Evolutionary conservation across 2,113 vertebrate genomes (phyloP).

Genomic region (Mellivora capensis): DNA sequence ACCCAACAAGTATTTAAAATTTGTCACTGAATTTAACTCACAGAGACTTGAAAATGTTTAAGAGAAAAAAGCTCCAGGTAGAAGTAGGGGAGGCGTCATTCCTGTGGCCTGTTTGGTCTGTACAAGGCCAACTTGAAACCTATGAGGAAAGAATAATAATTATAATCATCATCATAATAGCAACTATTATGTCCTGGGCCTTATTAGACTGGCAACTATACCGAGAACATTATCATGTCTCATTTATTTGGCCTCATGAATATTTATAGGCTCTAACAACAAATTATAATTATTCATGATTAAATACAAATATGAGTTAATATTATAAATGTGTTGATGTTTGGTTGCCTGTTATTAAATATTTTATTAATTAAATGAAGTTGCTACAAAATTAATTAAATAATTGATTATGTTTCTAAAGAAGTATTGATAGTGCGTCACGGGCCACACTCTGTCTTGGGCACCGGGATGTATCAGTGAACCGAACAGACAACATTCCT

Average conservation of each 20-base stretch:
- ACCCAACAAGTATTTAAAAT: conserved; percentile 40
- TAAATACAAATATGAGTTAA: not conserved
- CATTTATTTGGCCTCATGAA: not conserved
- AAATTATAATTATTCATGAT: not conserved
- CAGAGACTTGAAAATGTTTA: conserved; percentile 40
- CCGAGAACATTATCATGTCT: not conserved
- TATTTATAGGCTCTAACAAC: not conserved
- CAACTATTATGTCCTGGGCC: not conserved
- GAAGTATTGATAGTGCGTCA: not conserved
- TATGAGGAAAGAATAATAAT: not conserved
- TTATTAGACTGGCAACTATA: not conserved
- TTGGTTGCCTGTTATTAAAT: not conserved
- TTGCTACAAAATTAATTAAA: not conserved
- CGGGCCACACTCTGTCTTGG: not conserved
- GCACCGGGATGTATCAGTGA: not conserved
- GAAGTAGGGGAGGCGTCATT: not conserved
- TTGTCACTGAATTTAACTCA: conserved; percentile 48
- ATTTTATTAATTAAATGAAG: not conserved
- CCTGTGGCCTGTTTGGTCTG: not conserved
- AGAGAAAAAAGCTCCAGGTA: conserved; percentile 35
- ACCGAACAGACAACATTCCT: not conserved
- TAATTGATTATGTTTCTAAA: not conserved
- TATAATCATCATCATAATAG: not conserved
- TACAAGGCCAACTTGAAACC: not conserved
- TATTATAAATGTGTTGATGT: not conserved